Evolutionary conservation across 2,888 invertebrate genomes (phyloP).

Genomic region (Aleiodes alternator): DNA sequence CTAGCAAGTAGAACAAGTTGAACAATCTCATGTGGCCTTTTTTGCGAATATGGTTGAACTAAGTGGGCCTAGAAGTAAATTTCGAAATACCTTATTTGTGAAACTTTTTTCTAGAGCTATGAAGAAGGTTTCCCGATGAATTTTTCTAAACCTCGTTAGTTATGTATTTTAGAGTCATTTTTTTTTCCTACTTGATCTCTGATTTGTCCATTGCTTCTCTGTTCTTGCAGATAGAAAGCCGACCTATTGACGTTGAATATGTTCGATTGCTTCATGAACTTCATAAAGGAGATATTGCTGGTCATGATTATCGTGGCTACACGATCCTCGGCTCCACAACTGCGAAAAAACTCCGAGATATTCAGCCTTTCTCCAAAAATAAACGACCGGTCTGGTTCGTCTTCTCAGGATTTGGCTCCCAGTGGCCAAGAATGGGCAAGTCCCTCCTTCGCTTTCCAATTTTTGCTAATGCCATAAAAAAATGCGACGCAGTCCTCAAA

Average conservation of each 20-base stretch:
- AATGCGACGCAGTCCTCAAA: slow-evolving; percentile 78
- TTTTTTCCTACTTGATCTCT: neutral
- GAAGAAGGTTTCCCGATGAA: neutral
- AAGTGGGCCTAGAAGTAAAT: too few relatives aligned
- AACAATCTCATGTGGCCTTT: neutral
- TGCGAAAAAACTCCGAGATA: slow-evolving; percentile 75
- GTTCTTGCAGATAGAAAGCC: slow-evolving; percentile 50
- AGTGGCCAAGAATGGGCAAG: slow-evolving; percentile 90
- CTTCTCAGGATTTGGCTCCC: slow-evolving; percentile 94
- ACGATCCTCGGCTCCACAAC: slow-evolving; percentile 76
- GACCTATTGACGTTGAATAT: slow-evolving; percentile 53
- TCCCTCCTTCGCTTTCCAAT: slow-evolving; percentile 81
- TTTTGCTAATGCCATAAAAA: slow-evolving; percentile 81
- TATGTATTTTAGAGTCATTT: too few relatives aligned
- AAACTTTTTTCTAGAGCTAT: too few relatives aligned
- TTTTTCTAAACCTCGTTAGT: too few relatives aligned
- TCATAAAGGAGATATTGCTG: slow-evolving; percentile 50
- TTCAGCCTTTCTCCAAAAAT: slow-evolving; percentile 80
- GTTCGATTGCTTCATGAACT: slow-evolving; percentile 52
- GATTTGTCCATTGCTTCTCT: neutral
- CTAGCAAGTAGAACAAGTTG: too few relatives aligned
- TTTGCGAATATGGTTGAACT: neutral
- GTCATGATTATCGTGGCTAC: slow-evolving; percentile 82
- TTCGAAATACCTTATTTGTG: too few relatives aligned
- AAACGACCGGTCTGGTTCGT: slow-evolving; percentile 89